Evolutionary conservation across 2,113 vertebrate species (phyloP).

Genomic region (Isurus oxyrinchus): DNA sequence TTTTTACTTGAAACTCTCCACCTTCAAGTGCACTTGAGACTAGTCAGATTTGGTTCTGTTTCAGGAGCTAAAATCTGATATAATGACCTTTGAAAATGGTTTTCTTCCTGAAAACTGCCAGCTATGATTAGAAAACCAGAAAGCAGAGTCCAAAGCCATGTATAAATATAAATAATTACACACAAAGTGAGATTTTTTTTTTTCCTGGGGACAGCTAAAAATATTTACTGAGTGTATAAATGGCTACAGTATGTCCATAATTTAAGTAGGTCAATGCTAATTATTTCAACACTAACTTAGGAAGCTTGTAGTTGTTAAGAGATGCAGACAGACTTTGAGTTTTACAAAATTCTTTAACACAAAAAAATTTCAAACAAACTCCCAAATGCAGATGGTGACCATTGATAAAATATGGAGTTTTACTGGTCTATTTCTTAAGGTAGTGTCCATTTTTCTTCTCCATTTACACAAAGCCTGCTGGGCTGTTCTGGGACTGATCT

Average conservation of each 20-base stretch:
- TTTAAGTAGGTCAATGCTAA: background rate
- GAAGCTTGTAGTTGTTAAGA: background rate
- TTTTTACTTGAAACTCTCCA: background rate
- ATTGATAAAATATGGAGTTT: background rate
- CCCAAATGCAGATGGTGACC: background rate
- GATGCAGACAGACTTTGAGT: background rate
- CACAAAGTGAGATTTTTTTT: background rate
- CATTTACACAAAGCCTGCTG: background rate
- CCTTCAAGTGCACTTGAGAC: background rate
- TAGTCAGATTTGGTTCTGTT: background rate
- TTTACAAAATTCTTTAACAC: background rate
- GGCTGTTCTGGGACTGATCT: background rate
- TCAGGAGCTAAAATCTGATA: background rate
- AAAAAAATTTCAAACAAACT: background rate
- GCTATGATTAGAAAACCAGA: background rate
- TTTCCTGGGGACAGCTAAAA: background rate
- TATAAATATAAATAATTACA: conserved; percentile 20
- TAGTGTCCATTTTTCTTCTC: background rate
- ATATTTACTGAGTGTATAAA: background rate
- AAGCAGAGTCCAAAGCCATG: background rate
- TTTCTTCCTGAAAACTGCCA: background rate
- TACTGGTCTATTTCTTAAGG: background rate
- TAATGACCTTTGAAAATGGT: background rate
- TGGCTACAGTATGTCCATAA: background rate
- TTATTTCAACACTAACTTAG: background rate